Conservation (phyloP, 2,797 vertebrate species). For the Xyrichtys novacula region DNA sequence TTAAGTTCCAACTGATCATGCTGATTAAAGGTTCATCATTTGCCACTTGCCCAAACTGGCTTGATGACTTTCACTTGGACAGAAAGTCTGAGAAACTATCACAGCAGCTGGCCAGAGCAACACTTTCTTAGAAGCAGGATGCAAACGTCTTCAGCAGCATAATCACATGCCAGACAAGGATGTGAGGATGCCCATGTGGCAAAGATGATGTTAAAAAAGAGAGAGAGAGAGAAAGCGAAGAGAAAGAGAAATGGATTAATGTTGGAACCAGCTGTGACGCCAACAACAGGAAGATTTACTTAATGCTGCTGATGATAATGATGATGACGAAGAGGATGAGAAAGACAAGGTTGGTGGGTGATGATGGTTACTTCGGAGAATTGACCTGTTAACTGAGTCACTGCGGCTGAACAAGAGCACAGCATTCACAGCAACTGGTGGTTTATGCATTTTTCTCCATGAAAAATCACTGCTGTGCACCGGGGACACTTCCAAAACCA, state of each 20-base stretch:
- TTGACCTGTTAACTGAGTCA: conserved; percentile 52
- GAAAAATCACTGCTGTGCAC: conserved; percentile 42
- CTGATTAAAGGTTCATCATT: background rate
- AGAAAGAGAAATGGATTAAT: conserved; percentile 22
- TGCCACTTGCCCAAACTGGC: background rate
- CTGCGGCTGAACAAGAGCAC: conserved; percentile 40
- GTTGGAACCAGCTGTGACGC: conserved; percentile 18
- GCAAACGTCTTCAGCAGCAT: conserved; percentile 15
- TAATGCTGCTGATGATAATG: conserved; percentile 16
- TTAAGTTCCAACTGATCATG: background rate
- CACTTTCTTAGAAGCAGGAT: background rate
- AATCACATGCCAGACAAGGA: conserved; percentile 12
- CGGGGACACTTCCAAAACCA: background rate
- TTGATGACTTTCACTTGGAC: background rate
- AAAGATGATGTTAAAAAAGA: background rate
- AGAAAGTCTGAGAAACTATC: background rate
- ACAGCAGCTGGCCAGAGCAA: background rate
- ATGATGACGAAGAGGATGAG: background rate
- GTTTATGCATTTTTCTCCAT: conserved; percentile 45
- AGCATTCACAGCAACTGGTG: conserved; percentile 32
- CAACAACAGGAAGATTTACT: conserved; percentile 7
- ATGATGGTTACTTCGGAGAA: conserved; percentile 37
- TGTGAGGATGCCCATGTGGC: background rate
- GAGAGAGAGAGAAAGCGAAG: conserved; percentile 8
- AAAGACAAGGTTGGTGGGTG: conserved; percentile 17